Evolutionary conservation across 2,797 vertebrate genomes (phyloP).

Genomic region (Capromys pilorides): DNA sequence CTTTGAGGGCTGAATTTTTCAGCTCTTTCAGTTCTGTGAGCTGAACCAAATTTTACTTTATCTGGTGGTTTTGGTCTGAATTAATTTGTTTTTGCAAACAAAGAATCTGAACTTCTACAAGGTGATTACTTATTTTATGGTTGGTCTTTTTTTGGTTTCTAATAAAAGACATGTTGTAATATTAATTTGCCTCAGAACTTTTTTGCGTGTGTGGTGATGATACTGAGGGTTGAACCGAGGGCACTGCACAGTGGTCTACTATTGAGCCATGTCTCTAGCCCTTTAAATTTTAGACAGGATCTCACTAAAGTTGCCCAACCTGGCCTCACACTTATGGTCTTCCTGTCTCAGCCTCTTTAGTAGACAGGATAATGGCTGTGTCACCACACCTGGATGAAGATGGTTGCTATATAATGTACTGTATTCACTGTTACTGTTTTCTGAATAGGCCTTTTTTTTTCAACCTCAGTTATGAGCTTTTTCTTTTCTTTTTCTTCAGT

Average conservation of each 20-base stretch:
- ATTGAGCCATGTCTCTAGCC: background rate
- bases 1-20: background rate
- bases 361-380: background rate
- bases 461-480: background rate
- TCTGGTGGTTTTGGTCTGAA: slow-evolving; percentile 24
- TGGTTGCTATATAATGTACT: background rate
- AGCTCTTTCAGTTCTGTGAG: background rate
- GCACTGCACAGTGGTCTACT: background rate
- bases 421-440: background rate
- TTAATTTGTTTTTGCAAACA: slow-evolving; percentile 24
- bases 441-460: background rate
- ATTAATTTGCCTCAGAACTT: background rate
- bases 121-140: background rate
- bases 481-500: slow-evolving; percentile 6
- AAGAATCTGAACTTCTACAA: slow-evolving; percentile 22
- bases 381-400: background rate
- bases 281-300: background rate
- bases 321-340: background rate
- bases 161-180: slow-evolving; percentile 2
- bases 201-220: background rate
- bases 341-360: background rate
- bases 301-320: background rate
- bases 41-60: background rate
- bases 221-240: background rate
- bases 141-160: background rate